Evolutionary conservation across 1,140 invertebrate genomes (phyloP), one percentile per base, ranked within the genome.

Genomic region (Calliphora vicina): DNA sequence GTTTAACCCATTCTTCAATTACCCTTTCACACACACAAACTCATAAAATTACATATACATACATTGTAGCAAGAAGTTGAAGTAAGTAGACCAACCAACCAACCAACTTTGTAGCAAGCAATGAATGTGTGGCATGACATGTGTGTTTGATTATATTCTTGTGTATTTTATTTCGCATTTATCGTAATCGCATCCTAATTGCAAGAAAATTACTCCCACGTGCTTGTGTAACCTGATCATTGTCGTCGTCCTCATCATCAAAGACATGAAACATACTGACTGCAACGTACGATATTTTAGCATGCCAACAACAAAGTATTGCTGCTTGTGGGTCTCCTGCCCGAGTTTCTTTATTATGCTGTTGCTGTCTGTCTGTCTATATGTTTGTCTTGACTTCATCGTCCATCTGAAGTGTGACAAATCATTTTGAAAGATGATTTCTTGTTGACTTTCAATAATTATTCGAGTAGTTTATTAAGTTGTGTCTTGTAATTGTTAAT

Each of bases 151-250:
- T 57, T 17, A n/a, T 57, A 57, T 57, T 17, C 15, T 57, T 17
- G 50, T 17, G 15, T 57, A 57, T 67, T 67, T 67, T 67, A 67
- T 67, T 67, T 67, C 61, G 61, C 61, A 20, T 67, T 67, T 89
- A 89, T 88, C 86, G 88, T 89, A 89, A 89, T 89, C 88, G 88
- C 88, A 89, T 89, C 88, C 88, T 89, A 89, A 89, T 89, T 89
- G 88, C 87, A 87, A 87, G 85, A 89, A 89, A 89, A 89, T 89
- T 89, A 89, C 88, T 87, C 88, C 88, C 88, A 89, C 88, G 88
- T 89, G 88, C 84, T 84, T 84, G 82, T 85, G 88, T 89, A 89
- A 89, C 88, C 86, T 85, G 88, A 89, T 89, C 88, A 85, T 84
- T 43, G 20, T 78, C 20, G 20, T 78, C 20, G 29, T 76, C 74